These are phyloP conservation scores for Hydriomena furcata DNA, from an alignment of 2,888 invertebrate genomes.

Conservation along the genomic window DNA sequence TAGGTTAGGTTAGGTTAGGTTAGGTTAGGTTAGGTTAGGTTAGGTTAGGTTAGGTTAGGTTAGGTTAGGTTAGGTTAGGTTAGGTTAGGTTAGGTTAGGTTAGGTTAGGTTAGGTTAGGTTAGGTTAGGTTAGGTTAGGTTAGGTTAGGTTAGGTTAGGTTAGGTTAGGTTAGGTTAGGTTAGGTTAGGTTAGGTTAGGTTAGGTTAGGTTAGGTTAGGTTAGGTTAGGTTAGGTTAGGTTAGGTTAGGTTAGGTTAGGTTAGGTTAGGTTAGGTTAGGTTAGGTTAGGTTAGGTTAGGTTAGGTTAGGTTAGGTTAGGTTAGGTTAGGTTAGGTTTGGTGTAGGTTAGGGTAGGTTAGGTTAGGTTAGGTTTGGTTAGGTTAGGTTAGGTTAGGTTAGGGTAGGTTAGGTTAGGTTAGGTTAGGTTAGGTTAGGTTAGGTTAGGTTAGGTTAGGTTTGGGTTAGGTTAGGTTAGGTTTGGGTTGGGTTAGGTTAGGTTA, in stretches of 20 bases:
- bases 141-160: slow-evolving; percentile 18
- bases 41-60: slow-evolving; percentile 13
- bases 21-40: slow-evolving; percentile 13
- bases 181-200: slow-evolving; percentile 18
- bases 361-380: slow-evolving; percentile 8
- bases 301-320: slow-evolving; percentile 27
- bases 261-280: slow-evolving; percentile 24
- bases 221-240: slow-evolving; percentile 18
- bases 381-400: slow-evolving; percentile 27
- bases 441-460: no score
- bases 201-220: slow-evolving; percentile 18
- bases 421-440: slow-evolving; percentile 28
- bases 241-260: slow-evolving; percentile 20
- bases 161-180: slow-evolving; percentile 18
- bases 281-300: slow-evolving; percentile 28
- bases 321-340: slow-evolving; percentile 23
- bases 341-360: slow-evolving; percentile 1
- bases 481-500: no score
- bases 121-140: slow-evolving; percentile 18
- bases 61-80: slow-evolving; percentile 10
- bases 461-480: no score
- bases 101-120: slow-evolving; percentile 16
- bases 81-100: slow-evolving; percentile 15
- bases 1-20: slow-evolving; percentile 15
- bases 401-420: slow-evolving; percentile 29